Evolutionary conservation across 2,888 invertebrate species (phyloP), one percentile per base, ranked within the genome.

Genomic region (Rhimphoctona megacephalus): DNA sequence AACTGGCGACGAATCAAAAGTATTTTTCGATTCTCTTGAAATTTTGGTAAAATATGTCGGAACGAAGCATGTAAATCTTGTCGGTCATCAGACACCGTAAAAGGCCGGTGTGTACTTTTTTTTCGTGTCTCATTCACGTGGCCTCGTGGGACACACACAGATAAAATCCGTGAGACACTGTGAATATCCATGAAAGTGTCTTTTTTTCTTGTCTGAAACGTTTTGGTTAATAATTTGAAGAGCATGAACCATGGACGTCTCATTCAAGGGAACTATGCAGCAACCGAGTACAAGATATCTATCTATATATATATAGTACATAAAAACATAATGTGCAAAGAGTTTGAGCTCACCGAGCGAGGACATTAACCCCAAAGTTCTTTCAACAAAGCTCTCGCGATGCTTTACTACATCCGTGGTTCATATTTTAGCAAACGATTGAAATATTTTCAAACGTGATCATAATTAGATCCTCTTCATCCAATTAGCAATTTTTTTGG

Each of bases 191-290:
- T 11, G 69, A 82, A 76, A 61, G 74, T 22, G 57, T 61, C 36
- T 81, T 83, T 86, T 81, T 79, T 79, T 81, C 81, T 46, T 61
- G 73, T 84, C 84, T 78, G 54, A 84, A 84, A 84, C 78, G 81
- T 81, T 64, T 64, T 84, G 61, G 43, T 86, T 79, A 86, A 86
- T 86, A 84, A 81, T 84, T 81, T 69, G 84, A 49, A 78, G 72
- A 43, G 72, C 25, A 14, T 39, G 67, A 64, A 22, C 33, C 81
- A n/a, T 46, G 70, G 39, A 54, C 69, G 77, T 78, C 72, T 78
- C 77, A 78, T 76, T 81, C 78, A 78, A 67, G 73, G 81, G 64
- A 22, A 49, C 36, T 54, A 30, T 39, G 36, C 36, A 11, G 25
- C 7, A 22, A 33, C 17, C 11, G 52, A 52, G 52, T 39, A 22